phyloP scores from a whole-genome alignment of 2,113 vertebrate species.

The Vidua macroura region DNA sequence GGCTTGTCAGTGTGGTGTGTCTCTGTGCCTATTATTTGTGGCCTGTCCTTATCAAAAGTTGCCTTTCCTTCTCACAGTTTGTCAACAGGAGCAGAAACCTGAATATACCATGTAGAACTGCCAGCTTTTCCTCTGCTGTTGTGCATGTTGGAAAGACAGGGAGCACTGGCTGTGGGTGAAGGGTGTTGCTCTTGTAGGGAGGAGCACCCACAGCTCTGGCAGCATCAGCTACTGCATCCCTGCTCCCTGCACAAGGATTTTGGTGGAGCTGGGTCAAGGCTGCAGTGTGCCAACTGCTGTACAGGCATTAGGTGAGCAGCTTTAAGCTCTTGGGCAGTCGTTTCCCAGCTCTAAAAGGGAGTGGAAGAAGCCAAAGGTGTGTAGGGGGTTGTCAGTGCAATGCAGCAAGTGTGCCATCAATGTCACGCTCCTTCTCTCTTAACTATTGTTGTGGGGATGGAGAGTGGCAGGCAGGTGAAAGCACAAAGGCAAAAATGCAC shows the following conservation, averaged over 20 bases:
- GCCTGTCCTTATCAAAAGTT: neutral
- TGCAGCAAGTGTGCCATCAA: no score
- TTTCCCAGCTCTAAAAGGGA: neutral
- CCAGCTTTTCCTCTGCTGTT: neutral
- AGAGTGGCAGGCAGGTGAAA: neutral
- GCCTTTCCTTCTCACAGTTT: neutral
- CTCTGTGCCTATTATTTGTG: neutral
- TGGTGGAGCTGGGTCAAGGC: neutral
- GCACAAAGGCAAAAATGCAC: neutral
- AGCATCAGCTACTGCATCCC: neutral
- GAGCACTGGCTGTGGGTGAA: neutral
- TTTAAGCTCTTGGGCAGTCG: neutral
- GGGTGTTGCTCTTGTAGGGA: neutral
- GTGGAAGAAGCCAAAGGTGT: neutral
- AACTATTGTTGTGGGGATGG: fast-evolving
- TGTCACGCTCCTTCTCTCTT: neutral
- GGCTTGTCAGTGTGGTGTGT: neutral
- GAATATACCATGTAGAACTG: fast-evolving
- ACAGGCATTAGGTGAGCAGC: neutral
- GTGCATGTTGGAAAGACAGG: neutral
- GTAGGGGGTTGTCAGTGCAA: neutral
- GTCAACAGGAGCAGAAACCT: neutral
- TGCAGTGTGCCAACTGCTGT: neutral
- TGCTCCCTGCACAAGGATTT: neutral
- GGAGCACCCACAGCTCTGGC: neutral